A percentile compares a stretch with the other conserved stretches of the same genome.
These are phyloP conservation scores for Nomada ruficornis DNA, from an alignment of 2,888 invertebrate genomes.

Conservation along the genomic window DNA sequence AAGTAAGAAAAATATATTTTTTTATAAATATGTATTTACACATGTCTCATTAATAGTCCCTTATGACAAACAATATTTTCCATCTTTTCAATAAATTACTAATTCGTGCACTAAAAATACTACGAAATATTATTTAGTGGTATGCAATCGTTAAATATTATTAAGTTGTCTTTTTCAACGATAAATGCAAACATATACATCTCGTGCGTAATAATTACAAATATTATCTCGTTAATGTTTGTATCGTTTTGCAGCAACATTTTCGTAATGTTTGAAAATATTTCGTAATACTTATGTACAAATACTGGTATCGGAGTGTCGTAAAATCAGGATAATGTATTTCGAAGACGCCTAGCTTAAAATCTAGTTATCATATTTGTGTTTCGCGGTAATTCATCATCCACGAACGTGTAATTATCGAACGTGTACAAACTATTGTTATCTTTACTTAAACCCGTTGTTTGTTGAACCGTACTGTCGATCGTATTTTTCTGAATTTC, in stretches of 20 bases:
- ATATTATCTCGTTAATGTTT: slow-evolving; percentile 9
- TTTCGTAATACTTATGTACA: slow-evolving; percentile 38
- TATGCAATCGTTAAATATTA: slow-evolving; percentile 24
- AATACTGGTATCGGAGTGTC: slow-evolving; percentile 33
- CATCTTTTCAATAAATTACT: slow-evolving; percentile 18
- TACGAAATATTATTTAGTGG: slow-evolving; percentile 2
- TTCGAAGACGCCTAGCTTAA: slow-evolving; percentile 15
- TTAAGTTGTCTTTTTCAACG: slow-evolving; percentile 1
- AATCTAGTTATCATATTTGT: slow-evolving; percentile 62
- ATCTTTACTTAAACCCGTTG: background rate
- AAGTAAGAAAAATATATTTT: slow-evolving; percentile 45
- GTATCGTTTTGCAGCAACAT: slow-evolving; percentile 1
- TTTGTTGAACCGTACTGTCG: background rate
- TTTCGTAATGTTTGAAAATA: slow-evolving; percentile 18
- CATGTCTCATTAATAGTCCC: background rate
- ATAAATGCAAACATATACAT: slow-evolving; percentile 4
- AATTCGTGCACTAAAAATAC: slow-evolving; percentile 26
- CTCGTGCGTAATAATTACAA: slow-evolving; percentile 8
- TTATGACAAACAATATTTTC: background rate
- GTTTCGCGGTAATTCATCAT: slow-evolving; percentile 45
- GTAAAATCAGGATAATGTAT: background rate
- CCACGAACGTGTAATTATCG: slow-evolving; percentile 67
- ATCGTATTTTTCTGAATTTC: background rate
- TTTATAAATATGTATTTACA: slow-evolving; percentile 26
- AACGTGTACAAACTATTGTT: slow-evolving; percentile 41